Evolutionary conservation across 2,113 vertebrate species (phyloP), one percentile per base, ranked within the genome.

Genomic region (Equus przewalskii): DNA sequence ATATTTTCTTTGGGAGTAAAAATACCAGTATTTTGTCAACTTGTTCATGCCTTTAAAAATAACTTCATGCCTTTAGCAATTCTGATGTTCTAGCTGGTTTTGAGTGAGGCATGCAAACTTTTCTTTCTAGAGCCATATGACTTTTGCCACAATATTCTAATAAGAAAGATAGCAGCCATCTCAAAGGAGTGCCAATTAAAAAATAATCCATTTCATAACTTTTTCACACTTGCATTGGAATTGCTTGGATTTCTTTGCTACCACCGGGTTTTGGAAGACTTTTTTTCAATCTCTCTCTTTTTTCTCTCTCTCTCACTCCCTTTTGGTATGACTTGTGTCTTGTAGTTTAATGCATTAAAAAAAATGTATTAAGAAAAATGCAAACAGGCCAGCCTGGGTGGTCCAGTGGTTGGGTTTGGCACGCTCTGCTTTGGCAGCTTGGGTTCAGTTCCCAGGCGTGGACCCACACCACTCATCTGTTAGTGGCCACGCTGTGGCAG

Each of bases 1-100:
- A 95, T 75, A n/a, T 95, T 93, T 96, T 94, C n/a, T 90, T 70
- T 86, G 75, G 36, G 18, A 94, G 44, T 51, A 80, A 89, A 96
- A 92, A 33, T 79, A 89, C 11, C 11, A 93, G 44, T 46, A 67
- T 89, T 96, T 97, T 97, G 30, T 94, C 88, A 94, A 64, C 51
- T 73, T n/a, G 5, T 76, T 91, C 79, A 97, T 89, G 28, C 51
- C 22, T 91, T 91, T 67, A 91, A 94, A 94, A 94, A 80, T 65
- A 81, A 85, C 85, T 90, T 83, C 26, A 30, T 65, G 69, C 51
- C 22, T 95, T 97, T 70, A 78, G 26, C 28, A 88, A 75, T 95
- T 22, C 16, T 96, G 49, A 78, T 67, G 49, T 62, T 67, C 56
- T 62, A 84, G 54, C 14, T 91, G 58, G 49, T 67, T 87, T 75